Base-by-base conservation (phyloP, 1,140 invertebrate genomes). In the Drosophila suzukii region DNA sequence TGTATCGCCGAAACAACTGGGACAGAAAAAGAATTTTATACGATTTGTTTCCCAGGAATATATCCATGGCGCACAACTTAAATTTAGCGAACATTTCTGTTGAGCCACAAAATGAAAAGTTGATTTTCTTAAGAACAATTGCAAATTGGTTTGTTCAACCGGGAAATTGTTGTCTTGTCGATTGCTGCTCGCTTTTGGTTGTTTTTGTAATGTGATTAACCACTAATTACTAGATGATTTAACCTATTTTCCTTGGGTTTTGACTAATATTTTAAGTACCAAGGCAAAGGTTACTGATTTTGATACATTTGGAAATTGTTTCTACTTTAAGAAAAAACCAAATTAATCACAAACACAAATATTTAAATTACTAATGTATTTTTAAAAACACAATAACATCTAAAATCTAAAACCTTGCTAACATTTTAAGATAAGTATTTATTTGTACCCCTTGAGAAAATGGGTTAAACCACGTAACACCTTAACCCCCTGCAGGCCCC, bases 121-220 rank as follows among this genome's bases (percentile, higher is more conserved):
- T n/a, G 32, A 54, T 54, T 66, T 65, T 66, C 44, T 34, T 34
- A 49, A 68, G 32, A 67, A 4, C 30, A 56, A 30, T 32, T 38
- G 38, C 30, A 6, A 6, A 34, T 24, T 24, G 30, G 51, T 36
- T 72, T 72, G 46, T 50, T 72, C 66, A 71, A 72, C 68, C 68
- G 30, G 53, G 66, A 72, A 72, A 47, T 47, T 38, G 27, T 53
- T 36, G 27, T 53, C 24, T 27, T n/a, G n/a, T 38, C 38, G 50
- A 38, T 49, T 70, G 30, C 67, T 63, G 56, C 47, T 41, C 58
- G 39, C 27, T 39, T 47, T 57, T 41, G 44, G 50, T 65, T 74
- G 49, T 68, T 59, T 57, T 17, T 44, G 27, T 47, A 20, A 27
- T 41, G 20, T 15, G 32, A 54, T 54, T 54, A 54, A 54, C 44